Conservation (phyloP, 2,797 vertebrate species). For the Halcyon leucocephala region DNA sequence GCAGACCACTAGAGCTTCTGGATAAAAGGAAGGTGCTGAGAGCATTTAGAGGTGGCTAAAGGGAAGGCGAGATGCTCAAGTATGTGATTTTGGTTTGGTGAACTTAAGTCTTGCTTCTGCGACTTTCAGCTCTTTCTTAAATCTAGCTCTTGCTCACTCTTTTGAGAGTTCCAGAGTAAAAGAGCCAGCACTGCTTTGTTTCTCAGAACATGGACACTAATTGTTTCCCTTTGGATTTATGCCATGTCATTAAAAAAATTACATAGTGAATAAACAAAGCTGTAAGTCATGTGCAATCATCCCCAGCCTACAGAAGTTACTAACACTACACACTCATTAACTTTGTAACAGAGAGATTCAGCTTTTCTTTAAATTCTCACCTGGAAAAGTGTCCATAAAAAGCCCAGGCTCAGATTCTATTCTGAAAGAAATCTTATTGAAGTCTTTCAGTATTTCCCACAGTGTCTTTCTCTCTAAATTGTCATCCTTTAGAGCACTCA, state of each 20-base stretch:
- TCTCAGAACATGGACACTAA: neutral
- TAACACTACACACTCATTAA: neutral
- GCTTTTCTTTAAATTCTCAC: neutral
- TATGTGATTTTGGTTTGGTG: neutral
- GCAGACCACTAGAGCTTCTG: neutral
- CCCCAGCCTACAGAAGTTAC: neutral
- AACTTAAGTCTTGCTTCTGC: neutral
- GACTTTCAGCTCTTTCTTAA: neutral
- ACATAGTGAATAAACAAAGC: constrained; percentile 33
- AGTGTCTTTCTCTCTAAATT: neutral
- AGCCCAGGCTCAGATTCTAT: neutral
- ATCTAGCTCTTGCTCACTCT: neutral
- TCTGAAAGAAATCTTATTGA: neutral
- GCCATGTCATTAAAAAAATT: neutral
- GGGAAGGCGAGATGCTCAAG: neutral
- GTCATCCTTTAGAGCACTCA: neutral
- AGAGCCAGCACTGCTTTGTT: neutral
- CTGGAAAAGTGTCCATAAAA: neutral
- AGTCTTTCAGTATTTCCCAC: neutral
- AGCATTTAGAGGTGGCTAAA: neutral
- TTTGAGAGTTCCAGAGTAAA: neutral
- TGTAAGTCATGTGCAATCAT: constrained; percentile 25
- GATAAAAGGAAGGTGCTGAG: neutral
- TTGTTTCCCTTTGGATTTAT: constrained; percentile 46
- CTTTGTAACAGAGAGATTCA: neutral